A percentile compares a stretch with the other conserved stretches of the same genome.
These are phyloP conservation scores for Polydrusus cervinus DNA, from an alignment of 2,888 invertebrate genomes.

Conservation along the genomic window DNA sequence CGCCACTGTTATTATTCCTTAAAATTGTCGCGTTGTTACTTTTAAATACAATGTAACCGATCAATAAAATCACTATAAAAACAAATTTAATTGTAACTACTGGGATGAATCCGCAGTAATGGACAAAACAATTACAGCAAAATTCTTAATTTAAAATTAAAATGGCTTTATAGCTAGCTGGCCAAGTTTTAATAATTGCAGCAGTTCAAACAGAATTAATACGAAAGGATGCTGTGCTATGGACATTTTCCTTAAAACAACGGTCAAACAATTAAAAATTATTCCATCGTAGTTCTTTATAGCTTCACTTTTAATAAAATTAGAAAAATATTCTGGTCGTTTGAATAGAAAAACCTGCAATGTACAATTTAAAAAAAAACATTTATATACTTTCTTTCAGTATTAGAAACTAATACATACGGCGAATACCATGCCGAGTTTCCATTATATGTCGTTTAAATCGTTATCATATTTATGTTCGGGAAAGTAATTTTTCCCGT, in stretches of 20 bases:
- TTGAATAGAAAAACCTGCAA: too few relatives aligned
- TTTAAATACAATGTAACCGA: background rate
- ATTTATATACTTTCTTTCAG: too few relatives aligned
- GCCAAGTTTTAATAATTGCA: conserved; percentile 10
- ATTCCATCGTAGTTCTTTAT: too few relatives aligned
- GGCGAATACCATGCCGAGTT: too few relatives aligned
- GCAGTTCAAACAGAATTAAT: background rate
- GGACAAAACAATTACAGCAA: background rate
- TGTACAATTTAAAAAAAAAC: too few relatives aligned
- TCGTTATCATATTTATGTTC: too few relatives aligned
- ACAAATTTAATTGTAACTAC: conserved; percentile 9
- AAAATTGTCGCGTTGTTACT: background rate
- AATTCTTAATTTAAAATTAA: background rate
- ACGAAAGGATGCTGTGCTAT: background rate
- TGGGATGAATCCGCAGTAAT: background rate
- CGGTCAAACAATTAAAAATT: too few relatives aligned
- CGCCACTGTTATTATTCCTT: background rate
- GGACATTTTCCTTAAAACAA: background rate
- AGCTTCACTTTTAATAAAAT: too few relatives aligned
- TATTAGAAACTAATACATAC: too few relatives aligned
- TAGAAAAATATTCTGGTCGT: too few relatives aligned
- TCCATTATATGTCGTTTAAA: too few relatives aligned
- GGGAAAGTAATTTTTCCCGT: too few relatives aligned
- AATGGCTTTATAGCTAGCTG: background rate
- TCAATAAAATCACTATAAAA: conserved; percentile 12